Base-by-base conservation (phyloP, 2,113 vertebrate genomes). In the Cygnus atratus region DNA sequence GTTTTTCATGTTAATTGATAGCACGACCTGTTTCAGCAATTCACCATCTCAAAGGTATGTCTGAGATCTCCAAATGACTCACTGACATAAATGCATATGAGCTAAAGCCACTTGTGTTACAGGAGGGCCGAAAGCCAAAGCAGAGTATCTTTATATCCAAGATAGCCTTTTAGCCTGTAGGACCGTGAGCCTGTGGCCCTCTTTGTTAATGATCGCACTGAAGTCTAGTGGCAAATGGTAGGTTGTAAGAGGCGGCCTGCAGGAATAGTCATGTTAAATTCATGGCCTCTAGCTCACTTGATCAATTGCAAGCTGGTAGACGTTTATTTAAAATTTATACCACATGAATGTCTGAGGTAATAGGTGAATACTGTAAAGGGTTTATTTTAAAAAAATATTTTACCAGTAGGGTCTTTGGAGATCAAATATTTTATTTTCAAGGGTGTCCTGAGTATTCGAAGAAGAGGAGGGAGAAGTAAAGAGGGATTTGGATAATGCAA, bases 401-500 rank as follows among this genome's bases (percentile, higher is more conserved):
- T 96, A 97, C 90, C 84, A 93, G 91, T 94, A 95, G 73, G 96
- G 90, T 96, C 96, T 96, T 93, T 84, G 91, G 94, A 96, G 94
- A 97, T 95, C 92, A 98, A 97, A 95, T 96, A 94, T 93, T 97
- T 95, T 78, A 83, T 82, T 96, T 87, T 88, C 95, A 96, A 96
- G 87, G 81, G 82, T 95, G 95, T 96, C 80, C 70, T 94, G 86
- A 62, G 19, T 93, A 87, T 93, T 97, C 13, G 8, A 81, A 84
- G 92, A 93, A 93, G 62, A 92, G 87, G 87, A 78, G 93, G 88
- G 89, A 84, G 78, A 89, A 96, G 91, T 96, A 97, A 97, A 97
- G 92, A 95, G 94, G 97, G 97, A 97, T 96, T 97, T 96, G 97
- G 97, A 97, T 95, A 97, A 97, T 88, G 90, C 28, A n/a, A 98